These are phyloP conservation scores for Xenentodon cancila DNA, from an alignment of 2,797 vertebrate species.

Conservation along the genomic window DNA sequence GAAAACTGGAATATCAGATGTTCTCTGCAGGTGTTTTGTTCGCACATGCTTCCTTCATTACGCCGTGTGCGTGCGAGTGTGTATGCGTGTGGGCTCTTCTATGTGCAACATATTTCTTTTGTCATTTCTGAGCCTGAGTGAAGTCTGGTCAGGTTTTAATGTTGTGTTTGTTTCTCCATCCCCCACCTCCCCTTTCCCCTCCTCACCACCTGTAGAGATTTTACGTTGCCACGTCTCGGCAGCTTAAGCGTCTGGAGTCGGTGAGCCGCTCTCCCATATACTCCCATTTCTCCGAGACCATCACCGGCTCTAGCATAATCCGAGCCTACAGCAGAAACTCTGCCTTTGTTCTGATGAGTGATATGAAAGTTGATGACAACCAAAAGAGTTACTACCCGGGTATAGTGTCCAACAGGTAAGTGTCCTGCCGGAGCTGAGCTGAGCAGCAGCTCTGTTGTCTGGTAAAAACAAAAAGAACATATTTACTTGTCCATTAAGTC, in stretches of 20 bases:
- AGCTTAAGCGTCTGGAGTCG: slow-evolving; percentile 96
- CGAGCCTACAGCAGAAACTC: slow-evolving; percentile 87
- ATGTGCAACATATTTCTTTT: slow-evolving; percentile 27
- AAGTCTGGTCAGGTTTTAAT: slow-evolving; percentile 43
- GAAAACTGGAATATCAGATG: slow-evolving; percentile 23
- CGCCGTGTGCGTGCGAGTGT: slow-evolving; percentile 9
- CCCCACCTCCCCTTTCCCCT: not conserved
- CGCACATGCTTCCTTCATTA: slow-evolving; percentile 39
- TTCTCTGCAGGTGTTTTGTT: slow-evolving; percentile 67
- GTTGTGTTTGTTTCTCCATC: slow-evolving; percentile 56
- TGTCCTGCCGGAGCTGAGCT: slow-evolving; percentile 33
- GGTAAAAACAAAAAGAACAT: no score
- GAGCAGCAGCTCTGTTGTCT: slow-evolving; percentile 39
- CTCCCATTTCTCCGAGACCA: slow-evolving; percentile 96
- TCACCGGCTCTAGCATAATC: slow-evolving; percentile 92
- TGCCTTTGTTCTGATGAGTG: slow-evolving; percentile 86
- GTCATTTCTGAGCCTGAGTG: slow-evolving; percentile 27
- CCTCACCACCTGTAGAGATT: slow-evolving; percentile 85
- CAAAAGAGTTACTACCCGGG: slow-evolving; percentile 92
- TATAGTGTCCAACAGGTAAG: slow-evolving; percentile 93
- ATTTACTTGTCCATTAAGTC: no score
- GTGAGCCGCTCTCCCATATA: slow-evolving; percentile 96
- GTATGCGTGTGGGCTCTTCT: slow-evolving; percentile 20
- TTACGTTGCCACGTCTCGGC: slow-evolving; percentile 94
- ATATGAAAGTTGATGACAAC: slow-evolving; percentile 90